Conservation (phyloP, 2,888 invertebrate species). For the Epinotia demarniana region DNA sequence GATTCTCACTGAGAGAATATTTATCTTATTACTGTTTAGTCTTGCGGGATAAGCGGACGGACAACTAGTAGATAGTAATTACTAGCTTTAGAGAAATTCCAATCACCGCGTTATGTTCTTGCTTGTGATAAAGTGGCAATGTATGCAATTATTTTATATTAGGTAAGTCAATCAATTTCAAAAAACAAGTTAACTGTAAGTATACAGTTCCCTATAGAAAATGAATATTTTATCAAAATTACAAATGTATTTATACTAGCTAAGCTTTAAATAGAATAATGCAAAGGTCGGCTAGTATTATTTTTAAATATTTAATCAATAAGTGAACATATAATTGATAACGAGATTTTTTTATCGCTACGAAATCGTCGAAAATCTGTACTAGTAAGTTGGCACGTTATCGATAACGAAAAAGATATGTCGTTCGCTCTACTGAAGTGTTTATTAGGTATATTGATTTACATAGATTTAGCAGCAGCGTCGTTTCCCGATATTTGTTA, state of each 20-base stretch:
- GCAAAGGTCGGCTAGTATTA: neutral
- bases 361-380: constrained; percentile 25
- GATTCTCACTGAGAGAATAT: constrained; percentile 36
- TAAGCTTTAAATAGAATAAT: neutral
- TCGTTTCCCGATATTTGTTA: constrained; percentile 57
- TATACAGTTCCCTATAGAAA: no score
- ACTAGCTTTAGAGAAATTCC: constrained; percentile 30
- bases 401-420: constrained; percentile 36
- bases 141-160: neutral
- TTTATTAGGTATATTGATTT: constrained; percentile 42
- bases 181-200: no score
- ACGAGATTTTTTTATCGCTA: neutral
- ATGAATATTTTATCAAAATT: neutral
- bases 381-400: constrained; percentile 26
- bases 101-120: constrained; percentile 21
- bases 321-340: neutral
- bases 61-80: constrained; percentile 37
- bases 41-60: constrained; percentile 29
- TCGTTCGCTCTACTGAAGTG: constrained; percentile 27
- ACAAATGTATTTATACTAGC: constrained; percentile 1
- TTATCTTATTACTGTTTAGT: constrained; percentile 37
- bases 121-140: constrained; percentile 6
- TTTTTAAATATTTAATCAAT: neutral
- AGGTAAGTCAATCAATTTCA: no score
- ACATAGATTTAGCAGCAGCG: constrained; percentile 54